Percentiles rank a stretch among this genome's conserved stretches.
Conservation (phyloP, 1,140 invertebrate species). For the Wiebesia pumilae region DNA sequence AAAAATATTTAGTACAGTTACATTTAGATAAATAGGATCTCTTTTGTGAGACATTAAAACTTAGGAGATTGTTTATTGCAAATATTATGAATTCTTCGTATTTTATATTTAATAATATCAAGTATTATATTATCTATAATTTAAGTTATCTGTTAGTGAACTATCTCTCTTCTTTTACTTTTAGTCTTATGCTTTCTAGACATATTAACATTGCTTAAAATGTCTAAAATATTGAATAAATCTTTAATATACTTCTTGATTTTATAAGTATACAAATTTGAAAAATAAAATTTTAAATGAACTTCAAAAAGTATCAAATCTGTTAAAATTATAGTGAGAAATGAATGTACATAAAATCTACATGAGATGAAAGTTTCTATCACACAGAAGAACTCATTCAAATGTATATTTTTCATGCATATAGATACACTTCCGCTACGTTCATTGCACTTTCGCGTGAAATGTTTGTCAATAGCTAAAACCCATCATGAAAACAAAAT, state of each 20-base stretch:
- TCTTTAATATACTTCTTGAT: not conserved
- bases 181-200: too few species aligned
- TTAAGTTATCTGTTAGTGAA: not conserved
- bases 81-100: too few species aligned
- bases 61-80: too few species aligned
- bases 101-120: too few species aligned
- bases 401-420: not conserved
- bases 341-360: not conserved
- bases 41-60: not conserved
- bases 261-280: not conserved
- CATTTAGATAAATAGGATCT: not conserved
- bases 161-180: not conserved
- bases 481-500: not conserved
- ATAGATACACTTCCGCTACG: not conserved
- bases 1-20: not conserved
- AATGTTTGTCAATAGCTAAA: conserved; percentile 10
- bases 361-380: not conserved
- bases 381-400: not conserved
- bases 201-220: too few species aligned
- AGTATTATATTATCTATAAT: not conserved
- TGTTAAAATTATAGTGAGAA: not conserved
- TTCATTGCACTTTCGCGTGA: conserved; percentile 8
- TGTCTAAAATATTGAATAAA: not conserved
- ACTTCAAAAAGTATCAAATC: not conserved
- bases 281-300: not conserved